phyloP scores from a whole-genome alignment of 2,113 vertebrate genomes.

The Merops nubicus region DNA sequence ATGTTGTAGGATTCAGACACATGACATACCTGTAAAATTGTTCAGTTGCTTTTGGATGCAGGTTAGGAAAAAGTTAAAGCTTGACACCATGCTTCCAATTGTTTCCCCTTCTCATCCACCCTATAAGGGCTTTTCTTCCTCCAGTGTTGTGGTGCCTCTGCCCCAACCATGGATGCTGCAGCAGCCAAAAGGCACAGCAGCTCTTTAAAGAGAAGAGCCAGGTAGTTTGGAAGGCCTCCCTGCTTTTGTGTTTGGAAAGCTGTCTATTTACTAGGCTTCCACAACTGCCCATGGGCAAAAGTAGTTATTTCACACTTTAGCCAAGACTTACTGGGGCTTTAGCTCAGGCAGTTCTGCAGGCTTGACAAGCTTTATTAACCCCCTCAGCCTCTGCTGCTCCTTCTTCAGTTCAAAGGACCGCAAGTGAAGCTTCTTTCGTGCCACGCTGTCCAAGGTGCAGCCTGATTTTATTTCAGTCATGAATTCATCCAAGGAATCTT shows the following conservation, averaged over 20 bases:
- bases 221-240: background rate
- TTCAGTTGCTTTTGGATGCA: background rate
- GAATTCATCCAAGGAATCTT: conserved; percentile 94
- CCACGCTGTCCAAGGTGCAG: conserved; percentile 83
- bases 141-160: background rate
- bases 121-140: background rate
- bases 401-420: conserved; percentile 86
- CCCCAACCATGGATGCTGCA: background rate
- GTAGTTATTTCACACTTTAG: background rate
- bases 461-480: conserved; percentile 90
- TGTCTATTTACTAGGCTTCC: background rate
- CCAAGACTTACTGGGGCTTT: conserved; percentile 79
- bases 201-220: background rate
- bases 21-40: background rate
- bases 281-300: background rate
- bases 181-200: background rate
- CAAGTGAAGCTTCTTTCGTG: conserved; percentile 91
- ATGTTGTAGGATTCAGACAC: background rate
- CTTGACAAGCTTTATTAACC: conserved; percentile 89
- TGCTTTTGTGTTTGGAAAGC: background rate
- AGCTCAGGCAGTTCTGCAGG: conserved; percentile 89
- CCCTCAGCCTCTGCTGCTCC: conserved; percentile 88
- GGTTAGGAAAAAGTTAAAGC: background rate
- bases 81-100: background rate
- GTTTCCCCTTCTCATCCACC: accelerated